A percentile compares a stretch with the other conserved stretches of the same genome.
phyloP scores from a whole-genome alignment of 2,113 vertebrate species.

The Gila orcuttii region DNA sequence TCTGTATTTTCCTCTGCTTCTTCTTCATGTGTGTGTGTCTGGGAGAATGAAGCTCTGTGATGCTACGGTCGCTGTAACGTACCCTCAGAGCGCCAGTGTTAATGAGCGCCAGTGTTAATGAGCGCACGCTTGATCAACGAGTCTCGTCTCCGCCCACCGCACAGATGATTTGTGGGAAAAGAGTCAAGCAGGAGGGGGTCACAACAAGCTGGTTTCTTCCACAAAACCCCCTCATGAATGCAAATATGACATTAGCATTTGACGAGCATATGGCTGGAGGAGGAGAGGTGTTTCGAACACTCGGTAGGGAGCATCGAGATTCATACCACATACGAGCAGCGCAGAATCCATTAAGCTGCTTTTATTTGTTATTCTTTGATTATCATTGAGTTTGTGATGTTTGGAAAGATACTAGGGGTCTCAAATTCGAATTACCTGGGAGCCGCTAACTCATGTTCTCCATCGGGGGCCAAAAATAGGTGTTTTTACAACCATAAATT shows the following conservation, averaged over 20 bases:
- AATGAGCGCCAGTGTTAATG: slow-evolving; percentile 15
- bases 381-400: not conserved
- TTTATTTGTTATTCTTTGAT: not conserved
- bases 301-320: not conserved
- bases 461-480: not conserved
- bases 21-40: no score
- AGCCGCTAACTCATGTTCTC: no score
- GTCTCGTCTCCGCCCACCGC: not conserved
- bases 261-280: slow-evolving; percentile 53
- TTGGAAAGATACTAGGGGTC: not conserved
- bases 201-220: not conserved
- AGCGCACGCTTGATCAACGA: slow-evolving; percentile 11
- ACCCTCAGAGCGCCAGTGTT: slow-evolving; percentile 36
- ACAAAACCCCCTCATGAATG: slow-evolving; percentile 41
- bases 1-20: no score
- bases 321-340: not conserved
- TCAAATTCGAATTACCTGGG: not conserved
- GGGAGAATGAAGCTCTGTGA: no score
- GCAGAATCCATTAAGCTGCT: not conserved
- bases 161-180: slow-evolving; percentile 56
- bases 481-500: not conserved
- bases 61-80: slow-evolving; percentile 42
- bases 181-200: slow-evolving; percentile 19
- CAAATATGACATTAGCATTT: slow-evolving; percentile 64
- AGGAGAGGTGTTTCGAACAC: not conserved